Percentiles rank a stretch among this genome's conserved stretches.
phyloP scores from a whole-genome alignment of 2,888 invertebrate genomes.

The Apotomis betuletana region DNA sequence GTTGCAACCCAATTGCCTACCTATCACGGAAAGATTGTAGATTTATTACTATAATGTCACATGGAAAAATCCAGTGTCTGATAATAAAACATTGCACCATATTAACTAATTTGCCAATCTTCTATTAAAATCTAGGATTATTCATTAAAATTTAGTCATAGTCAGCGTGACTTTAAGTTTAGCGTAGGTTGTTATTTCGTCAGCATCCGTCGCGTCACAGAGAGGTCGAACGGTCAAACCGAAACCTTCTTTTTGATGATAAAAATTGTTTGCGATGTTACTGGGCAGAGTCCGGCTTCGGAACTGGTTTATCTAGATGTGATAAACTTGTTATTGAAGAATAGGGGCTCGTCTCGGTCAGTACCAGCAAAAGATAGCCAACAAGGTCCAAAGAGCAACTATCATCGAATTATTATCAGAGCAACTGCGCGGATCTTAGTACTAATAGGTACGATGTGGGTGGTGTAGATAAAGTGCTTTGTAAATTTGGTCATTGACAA shows the following conservation, averaged over 20 bases:
- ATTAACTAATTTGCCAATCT: too few species aligned
- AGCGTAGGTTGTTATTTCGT: conserved; percentile 14
- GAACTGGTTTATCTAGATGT: conserved; percentile 24
- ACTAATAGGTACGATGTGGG: conserved; percentile 8
- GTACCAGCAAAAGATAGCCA: conserved; percentile 5
- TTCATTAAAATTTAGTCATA: not conserved
- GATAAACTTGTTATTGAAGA: conserved; percentile 38
- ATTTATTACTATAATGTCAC: too few species aligned
- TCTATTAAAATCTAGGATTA: not conserved
- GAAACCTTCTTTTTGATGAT: conserved; percentile 32
- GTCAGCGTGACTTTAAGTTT: not conserved
- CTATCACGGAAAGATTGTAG: too few species aligned
- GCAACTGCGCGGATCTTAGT: conserved; percentile 24
- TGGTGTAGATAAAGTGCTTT: conserved; percentile 5
- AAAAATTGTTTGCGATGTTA: conserved; percentile 37
- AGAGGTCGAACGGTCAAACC: conserved; percentile 31
- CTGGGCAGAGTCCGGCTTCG: conserved; percentile 31
- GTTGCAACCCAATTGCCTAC: too few species aligned
- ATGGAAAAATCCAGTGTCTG: too few species aligned
- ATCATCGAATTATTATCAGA: not conserved
- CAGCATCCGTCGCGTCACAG: conserved; percentile 16
- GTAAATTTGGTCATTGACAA: too few species aligned
- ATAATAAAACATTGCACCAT: too few species aligned
- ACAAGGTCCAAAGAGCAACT: conserved; percentile 19
- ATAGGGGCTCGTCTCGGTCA: conserved; percentile 36